A percentile compares a stretch with the other conserved stretches of the same genome.
phyloP scores from a whole-genome alignment of 2,888 invertebrate species.

The Cephus pulcher region DNA sequence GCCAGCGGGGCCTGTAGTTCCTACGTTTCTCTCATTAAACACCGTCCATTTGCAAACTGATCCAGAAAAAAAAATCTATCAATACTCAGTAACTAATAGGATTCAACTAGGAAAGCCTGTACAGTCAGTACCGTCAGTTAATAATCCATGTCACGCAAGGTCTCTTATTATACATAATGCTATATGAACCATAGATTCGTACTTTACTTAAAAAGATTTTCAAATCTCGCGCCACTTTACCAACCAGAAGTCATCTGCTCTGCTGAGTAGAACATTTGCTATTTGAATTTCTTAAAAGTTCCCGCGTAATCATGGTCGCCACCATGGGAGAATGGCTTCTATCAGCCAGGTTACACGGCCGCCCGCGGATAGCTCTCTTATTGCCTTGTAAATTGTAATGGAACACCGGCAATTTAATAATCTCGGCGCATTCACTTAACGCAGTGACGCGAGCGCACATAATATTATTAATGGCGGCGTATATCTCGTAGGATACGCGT shows the following conservation, averaged over 20 bases:
- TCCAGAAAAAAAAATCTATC: not conserved
- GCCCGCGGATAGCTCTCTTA: conserved; percentile 47
- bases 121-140: not conserved
- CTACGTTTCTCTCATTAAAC: not conserved
- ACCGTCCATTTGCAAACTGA: not conserved
- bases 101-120: not conserved
- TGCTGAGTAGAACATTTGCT: not conserved
- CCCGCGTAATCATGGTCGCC: not conserved
- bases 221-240: not conserved
- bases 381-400: conserved; percentile 54
- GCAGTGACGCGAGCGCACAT: conserved; percentile 49
- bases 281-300: not conserved
- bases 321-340: not conserved
- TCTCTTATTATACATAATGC: not conserved
- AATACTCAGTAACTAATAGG: not conserved
- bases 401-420: conserved; percentile 56
- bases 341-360: not conserved
- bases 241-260: not conserved
- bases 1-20: not conserved
- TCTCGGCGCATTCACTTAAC: conserved; percentile 50
- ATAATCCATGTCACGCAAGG: not conserved
- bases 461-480: conserved; percentile 56
- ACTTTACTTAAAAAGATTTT: not conserved
- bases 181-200: not conserved
- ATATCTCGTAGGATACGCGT: conserved; percentile 43